These are phyloP conservation scores for Drosophila birchii DNA, from an alignment of 2,888 invertebrate genomes.

Conservation along the genomic window DNA sequence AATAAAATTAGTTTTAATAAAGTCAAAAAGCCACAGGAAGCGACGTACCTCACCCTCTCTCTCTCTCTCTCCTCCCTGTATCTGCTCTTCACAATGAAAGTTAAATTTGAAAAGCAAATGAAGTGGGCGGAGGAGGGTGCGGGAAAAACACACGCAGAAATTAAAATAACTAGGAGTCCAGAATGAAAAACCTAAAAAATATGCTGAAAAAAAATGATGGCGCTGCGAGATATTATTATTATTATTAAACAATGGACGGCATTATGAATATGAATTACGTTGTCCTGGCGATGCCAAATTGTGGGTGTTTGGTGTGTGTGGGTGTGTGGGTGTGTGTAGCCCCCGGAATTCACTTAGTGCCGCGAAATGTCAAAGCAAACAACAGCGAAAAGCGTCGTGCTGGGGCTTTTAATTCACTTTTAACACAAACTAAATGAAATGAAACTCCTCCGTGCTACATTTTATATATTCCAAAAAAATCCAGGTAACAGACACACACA, in stretches of 20 bases:
- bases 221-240: conserved; percentile 15
- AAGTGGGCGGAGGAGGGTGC: conserved; percentile 16
- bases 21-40: conserved; percentile 69
- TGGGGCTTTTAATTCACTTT: conserved; percentile 12
- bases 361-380: conserved; percentile 10
- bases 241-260: conserved; percentile 35
- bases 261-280: conserved; percentile 36
- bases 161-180: conserved; percentile 21
- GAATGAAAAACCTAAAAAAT: neutral
- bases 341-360: conserved; percentile 6
- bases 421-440: conserved; percentile 3
- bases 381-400: neutral
- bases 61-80: neutral
- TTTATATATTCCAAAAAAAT: neutral
- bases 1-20: conserved; percentile 74
- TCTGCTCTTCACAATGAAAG: conserved; percentile 36
- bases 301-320: neutral
- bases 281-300: conserved; percentile 18
- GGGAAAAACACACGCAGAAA: conserved; percentile 29
- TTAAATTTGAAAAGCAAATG: conserved; percentile 65
- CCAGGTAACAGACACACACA: neutral
- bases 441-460: neutral
- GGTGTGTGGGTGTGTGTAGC: neutral
- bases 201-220: neutral
- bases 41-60: neutral